Evolutionary conservation across 2,113 vertebrate species (phyloP).

Genomic region (Vulpes lagopus): DNA sequence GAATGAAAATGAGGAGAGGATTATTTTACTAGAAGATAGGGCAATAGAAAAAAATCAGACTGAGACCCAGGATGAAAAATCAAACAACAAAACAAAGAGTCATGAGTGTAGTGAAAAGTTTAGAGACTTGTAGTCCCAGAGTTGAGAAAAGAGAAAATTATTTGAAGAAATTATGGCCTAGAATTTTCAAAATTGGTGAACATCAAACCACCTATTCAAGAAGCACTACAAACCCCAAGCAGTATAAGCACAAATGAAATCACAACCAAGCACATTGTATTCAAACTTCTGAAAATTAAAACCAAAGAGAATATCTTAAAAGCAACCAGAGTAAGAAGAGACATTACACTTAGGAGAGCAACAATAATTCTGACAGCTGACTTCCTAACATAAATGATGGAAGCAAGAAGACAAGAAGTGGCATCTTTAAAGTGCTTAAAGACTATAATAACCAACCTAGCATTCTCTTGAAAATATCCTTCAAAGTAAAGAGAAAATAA

Average conservation of each 20-base stretch:
- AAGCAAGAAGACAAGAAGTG: not conserved
- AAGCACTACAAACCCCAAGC: not conserved
- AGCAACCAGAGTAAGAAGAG: not conserved
- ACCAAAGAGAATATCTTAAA: not conserved
- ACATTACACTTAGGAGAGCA: not conserved
- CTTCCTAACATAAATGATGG: not conserved
- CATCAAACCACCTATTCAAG: not conserved
- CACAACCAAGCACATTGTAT: not conserved
- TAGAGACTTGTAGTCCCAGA: not conserved
- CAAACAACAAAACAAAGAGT: not conserved
- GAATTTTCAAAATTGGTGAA: slow-evolving; percentile 36
- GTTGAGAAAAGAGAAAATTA: not conserved
- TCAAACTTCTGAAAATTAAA: not conserved
- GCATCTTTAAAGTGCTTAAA: not conserved
- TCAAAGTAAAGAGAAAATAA: not conserved
- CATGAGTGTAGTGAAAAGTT: not conserved
- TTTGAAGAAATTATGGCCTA: not conserved
- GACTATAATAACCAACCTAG: not conserved
- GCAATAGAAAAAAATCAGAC: not conserved
- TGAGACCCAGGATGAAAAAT: not conserved
- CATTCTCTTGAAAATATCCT: not conserved
- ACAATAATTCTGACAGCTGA: not conserved
- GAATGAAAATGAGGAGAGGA: not conserved
- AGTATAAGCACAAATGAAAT: not conserved
- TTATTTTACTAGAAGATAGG: not conserved